Percentiles rank a stretch among this genome's conserved stretches.
Evolutionary conservation across 2,888 invertebrate species (phyloP).

Genomic region (Auanema sp.): DNA sequence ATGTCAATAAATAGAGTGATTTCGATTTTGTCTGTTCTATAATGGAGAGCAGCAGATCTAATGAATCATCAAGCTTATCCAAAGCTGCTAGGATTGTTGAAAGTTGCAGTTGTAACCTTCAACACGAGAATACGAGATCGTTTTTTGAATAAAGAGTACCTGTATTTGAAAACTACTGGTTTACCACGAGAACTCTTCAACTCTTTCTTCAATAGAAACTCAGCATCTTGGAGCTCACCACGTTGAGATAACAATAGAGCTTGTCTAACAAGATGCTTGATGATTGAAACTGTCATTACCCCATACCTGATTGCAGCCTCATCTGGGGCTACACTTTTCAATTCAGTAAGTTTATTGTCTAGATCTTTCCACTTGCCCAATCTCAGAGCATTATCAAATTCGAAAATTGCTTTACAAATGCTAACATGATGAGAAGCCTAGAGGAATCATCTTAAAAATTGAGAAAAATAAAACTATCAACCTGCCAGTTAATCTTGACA

Average conservation of each 20-base stretch:
- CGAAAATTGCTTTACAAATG: slow-evolving; percentile 17
- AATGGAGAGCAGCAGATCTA: not conserved
- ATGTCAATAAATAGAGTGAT: not conserved
- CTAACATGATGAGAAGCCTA: slow-evolving; percentile 25
- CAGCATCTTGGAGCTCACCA: slow-evolving; percentile 5
- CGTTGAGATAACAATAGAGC: not conserved
- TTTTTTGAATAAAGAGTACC: not conserved
- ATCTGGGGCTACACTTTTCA: slow-evolving; percentile 12
- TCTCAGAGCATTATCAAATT: slow-evolving; percentile 27
- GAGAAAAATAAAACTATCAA: not conserved
- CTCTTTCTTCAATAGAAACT: slow-evolving; percentile 1
- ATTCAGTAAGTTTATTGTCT: slow-evolving; percentile 1
- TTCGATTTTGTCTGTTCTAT: not conserved
- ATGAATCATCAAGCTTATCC: not conserved
- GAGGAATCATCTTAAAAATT: not conserved
- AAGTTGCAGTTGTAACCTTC: slow-evolving; percentile 7
- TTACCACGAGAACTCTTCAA: not conserved
- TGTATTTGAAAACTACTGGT: not conserved
- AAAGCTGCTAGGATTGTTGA: not conserved
- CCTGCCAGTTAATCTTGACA: slow-evolving; percentile 22
- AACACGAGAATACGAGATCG: not conserved
- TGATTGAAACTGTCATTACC: not conserved
- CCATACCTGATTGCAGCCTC: slow-evolving; percentile 21
- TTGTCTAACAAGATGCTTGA: slow-evolving; percentile 2
- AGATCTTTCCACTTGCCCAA: slow-evolving; percentile 18